Percentiles rank a stretch among this genome's conserved stretches.
Conservation (phyloP, 2,113 vertebrate genomes). For the Ictalurus furcatus region DNA sequence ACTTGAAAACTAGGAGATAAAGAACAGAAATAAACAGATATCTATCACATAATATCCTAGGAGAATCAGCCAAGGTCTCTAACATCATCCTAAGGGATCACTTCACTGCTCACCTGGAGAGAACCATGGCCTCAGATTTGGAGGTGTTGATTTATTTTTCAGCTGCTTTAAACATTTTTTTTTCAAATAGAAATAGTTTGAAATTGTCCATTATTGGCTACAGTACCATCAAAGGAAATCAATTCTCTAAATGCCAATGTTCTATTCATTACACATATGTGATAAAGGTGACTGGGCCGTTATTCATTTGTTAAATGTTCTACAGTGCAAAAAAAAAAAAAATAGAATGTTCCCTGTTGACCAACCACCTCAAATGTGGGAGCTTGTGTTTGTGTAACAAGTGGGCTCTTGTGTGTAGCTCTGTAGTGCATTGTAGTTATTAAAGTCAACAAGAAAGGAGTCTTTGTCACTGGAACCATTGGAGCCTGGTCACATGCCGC, state of each 20-base stretch:
- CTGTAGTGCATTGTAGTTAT: constrained; percentile 68
- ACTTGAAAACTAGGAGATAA: background rate
- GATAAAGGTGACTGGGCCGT: background rate
- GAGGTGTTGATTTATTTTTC: background rate
- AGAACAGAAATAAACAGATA: background rate
- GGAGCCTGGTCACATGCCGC: constrained; percentile 77
- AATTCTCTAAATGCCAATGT: background rate
- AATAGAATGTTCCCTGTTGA: background rate
- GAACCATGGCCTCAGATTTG: background rate
- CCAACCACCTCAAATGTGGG: background rate
- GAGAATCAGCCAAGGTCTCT: background rate
- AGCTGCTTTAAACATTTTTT: background rate
- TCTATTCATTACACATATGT: background rate
- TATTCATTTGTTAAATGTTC: background rate
- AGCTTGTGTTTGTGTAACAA: constrained; percentile 38
- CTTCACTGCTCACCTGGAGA: background rate
- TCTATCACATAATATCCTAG: background rate
- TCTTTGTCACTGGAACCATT: constrained; percentile 77
- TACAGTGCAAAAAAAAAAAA: background rate
- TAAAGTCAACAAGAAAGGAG: constrained; percentile 80
- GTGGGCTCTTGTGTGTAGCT: constrained; percentile 48
- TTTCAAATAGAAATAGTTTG: background rate
- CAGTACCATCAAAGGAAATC: background rate
- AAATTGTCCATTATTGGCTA: background rate
- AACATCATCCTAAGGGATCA: background rate